These are phyloP conservation scores for Drosophila emarginata DNA, from an alignment of 2,888 invertebrate species.

Conservation along the genomic window DNA sequence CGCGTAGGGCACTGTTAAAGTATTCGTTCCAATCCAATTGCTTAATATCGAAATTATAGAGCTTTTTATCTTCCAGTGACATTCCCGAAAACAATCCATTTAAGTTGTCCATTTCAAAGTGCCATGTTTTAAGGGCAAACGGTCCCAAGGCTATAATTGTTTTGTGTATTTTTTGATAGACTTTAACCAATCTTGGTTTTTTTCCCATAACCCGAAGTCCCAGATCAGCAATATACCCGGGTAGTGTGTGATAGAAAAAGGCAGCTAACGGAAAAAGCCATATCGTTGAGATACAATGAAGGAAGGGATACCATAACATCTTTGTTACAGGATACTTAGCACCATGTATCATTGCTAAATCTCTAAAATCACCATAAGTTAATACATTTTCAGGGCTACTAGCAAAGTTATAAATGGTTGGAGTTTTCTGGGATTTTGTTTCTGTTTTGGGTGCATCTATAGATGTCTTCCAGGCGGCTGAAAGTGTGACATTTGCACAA, in stretches of 20 bases:
- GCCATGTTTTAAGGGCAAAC: slow-evolving; percentile 89
- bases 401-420: slow-evolving; percentile 89
- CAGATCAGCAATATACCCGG: slow-evolving; percentile 86
- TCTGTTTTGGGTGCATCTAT: background rate
- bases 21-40: slow-evolving; percentile 86
- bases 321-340: slow-evolving; percentile 85
- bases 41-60: slow-evolving; percentile 89
- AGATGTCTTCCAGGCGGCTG: slow-evolving; percentile 82
- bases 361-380: slow-evolving; percentile 88
- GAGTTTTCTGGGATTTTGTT: slow-evolving; percentile 31
- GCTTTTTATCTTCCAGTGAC: slow-evolving; percentile 80
- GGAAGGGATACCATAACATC: slow-evolving; percentile 87
- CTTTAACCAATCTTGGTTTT: slow-evolving; percentile 85
- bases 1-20: slow-evolving; percentile 85
- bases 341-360: slow-evolving; percentile 80
- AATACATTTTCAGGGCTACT: slow-evolving; percentile 90
- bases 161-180: slow-evolving; percentile 91
- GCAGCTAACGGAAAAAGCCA: slow-evolving; percentile 82
- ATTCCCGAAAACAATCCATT: slow-evolving; percentile 81
- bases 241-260: slow-evolving; percentile 86
- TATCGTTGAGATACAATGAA: slow-evolving; percentile 82
- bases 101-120: slow-evolving; percentile 86
- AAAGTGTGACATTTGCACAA: slow-evolving; percentile 82
- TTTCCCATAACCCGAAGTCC: slow-evolving; percentile 56
- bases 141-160: slow-evolving; percentile 88